Percentiles rank a stretch among this genome's conserved stretches.
These are phyloP conservation scores for Crenichthys baileyi DNA, from an alignment of 2,797 vertebrate species.

Conservation along the genomic window DNA sequence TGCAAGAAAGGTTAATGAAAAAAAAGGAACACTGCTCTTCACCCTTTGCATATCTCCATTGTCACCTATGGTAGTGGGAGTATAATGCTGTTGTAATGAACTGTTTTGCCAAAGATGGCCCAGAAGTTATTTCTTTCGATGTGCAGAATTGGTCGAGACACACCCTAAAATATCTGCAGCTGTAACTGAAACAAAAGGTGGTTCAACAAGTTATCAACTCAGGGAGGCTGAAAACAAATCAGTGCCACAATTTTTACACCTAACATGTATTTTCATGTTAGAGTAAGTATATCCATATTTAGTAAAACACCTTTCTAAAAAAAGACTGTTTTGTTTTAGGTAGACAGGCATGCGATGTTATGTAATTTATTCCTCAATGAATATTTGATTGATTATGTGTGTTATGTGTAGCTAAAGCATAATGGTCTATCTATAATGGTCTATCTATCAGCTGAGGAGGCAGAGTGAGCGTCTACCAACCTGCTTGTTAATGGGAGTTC, in stretches of 20 bases:
- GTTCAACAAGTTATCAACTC: no score
- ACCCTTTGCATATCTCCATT: no score
- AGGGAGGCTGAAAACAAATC: background rate
- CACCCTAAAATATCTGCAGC: no score
- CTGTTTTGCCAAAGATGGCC: background rate
- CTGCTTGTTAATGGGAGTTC: conserved; percentile 29
- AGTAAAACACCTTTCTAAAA: background rate
- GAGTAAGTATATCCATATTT: background rate
- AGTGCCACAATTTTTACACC: background rate
- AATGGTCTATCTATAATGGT: conserved; percentile 33
- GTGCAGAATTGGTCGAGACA: no score
- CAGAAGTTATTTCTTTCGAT: background rate
- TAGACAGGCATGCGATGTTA: background rate
- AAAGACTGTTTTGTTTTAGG: background rate
- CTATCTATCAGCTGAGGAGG: conserved; percentile 26
- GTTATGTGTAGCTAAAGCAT: background rate
- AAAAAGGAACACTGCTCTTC: no score
- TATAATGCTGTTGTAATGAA: no score
- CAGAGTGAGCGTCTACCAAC: conserved; percentile 26
- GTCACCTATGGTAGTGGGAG: no score
- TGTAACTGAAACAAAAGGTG: no score
- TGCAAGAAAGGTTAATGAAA: no score
- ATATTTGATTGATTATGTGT: conserved; percentile 43
- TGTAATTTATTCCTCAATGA: conserved; percentile 53
- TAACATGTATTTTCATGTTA: background rate